Base-by-base conservation (phyloP, 2,888 invertebrate genomes). In the Scelioninae gen. 2 region DNA sequence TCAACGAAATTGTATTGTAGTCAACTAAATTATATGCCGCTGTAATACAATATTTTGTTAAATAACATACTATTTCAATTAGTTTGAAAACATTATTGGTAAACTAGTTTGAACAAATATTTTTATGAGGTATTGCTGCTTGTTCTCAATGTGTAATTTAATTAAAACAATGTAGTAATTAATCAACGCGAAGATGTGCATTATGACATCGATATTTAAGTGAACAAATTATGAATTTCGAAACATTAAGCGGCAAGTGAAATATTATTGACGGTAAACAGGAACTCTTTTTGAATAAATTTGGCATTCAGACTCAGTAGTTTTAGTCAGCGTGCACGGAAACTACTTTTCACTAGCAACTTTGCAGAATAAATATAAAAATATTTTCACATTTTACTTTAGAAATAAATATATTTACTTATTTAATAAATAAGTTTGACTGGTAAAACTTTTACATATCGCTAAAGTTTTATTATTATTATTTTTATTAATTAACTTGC, bases 231-330 rank as follows among this genome's bases (percentile, higher is more conserved):
- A 46, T 11, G 13, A 13, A 13, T 22, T 46, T 28, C 5, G 25
- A 46, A 46, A 46, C 13, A 25, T 22, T 9, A 10, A 16, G 16
- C 13, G n/a, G 15, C 46, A 28, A 28, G 28, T 46, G 25, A 46
- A 46, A 28, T 46, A 25, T 46, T 25, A 2, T 37, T 13, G 28
- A 13, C 25, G 11, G 15, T 10, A n/a, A 31, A 48, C 16, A 25
- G 19, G 33, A 25, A 16, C 6, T 2, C 10, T 48, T 31, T 41
- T 18, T 19, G 4, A 41, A 37, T 37, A 13, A 37, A 37, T 37
- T 13, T 15, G 37, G 13, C 15, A 3, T 37, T 15, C 5, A 15
- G 15, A 0, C 15, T 37, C 15, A 15, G 37, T 37, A 37, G 15
- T 37, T 10, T 9, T 4, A 15, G 37, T 37, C 37, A 6, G 37